A percentile compares a stretch with the other conserved stretches of the same genome.
Conservation (phyloP, 2,888 invertebrate genomes). For the Lottia scabra region DNA sequence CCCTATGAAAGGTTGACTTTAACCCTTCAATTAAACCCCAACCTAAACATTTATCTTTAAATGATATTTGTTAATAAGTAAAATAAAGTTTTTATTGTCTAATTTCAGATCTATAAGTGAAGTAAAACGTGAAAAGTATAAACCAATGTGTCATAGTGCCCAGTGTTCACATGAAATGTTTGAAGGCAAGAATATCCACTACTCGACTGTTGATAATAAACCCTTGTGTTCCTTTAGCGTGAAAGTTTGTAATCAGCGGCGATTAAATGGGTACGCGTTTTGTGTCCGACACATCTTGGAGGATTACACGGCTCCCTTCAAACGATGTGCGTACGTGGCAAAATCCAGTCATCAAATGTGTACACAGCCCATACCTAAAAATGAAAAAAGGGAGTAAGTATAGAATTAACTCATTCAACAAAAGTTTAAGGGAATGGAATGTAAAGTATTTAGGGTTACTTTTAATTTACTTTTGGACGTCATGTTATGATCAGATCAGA, state of each 20-base stretch:
- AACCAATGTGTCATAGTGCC: slow-evolving; percentile 26
- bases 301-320: slow-evolving; percentile 86
- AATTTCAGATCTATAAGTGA: slow-evolving; percentile 10
- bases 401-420: too few species aligned
- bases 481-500: too few species aligned
- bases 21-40: too few species aligned
- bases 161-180: slow-evolving; percentile 60
- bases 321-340: slow-evolving; percentile 80
- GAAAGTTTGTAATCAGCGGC: slow-evolving; percentile 72
- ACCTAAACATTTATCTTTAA: too few species aligned
- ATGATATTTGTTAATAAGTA: too few species aligned
- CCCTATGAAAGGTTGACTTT: too few species aligned
- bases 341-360: slow-evolving; percentile 70
- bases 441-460: too few species aligned
- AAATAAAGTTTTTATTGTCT: neutral
- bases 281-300: slow-evolving; percentile 87
- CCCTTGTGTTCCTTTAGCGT: slow-evolving; percentile 70
- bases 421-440: too few species aligned
- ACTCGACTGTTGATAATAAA: slow-evolving; percentile 70
- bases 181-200: slow-evolving; percentile 72
- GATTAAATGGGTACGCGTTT: slow-evolving; percentile 80
- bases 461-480: too few species aligned
- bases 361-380: slow-evolving; percentile 70
- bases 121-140: slow-evolving; percentile 6
- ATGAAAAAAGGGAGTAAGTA: slow-evolving; percentile 69